Evolutionary conservation across 2,113 vertebrate species (phyloP).

Genomic region (Phalacrocorax carbo): DNA sequence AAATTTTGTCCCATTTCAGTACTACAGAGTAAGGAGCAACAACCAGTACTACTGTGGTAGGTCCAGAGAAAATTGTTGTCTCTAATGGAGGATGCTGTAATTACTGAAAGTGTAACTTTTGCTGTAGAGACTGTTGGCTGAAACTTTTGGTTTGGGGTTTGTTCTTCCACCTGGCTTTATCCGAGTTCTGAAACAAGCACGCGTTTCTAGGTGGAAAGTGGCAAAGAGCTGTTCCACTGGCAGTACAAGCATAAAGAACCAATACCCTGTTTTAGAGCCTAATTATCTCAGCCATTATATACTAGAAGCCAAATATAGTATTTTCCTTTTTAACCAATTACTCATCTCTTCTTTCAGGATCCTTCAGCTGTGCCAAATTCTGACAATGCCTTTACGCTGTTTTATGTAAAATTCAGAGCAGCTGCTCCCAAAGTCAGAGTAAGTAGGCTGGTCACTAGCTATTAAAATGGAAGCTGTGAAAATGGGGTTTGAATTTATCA

Average conservation of each 20-base stretch:
- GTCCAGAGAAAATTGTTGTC: not conserved
- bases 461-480: not conserved
- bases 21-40: not conserved
- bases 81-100: not conserved
- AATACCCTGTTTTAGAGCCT: not conserved
- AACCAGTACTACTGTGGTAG: not conserved
- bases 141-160: not conserved
- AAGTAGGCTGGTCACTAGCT: conserved; percentile 61
- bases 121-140: not conserved
- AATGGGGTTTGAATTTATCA: not conserved
- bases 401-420: conserved; percentile 96
- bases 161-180: not conserved
- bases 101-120: not conserved
- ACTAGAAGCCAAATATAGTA: not conserved
- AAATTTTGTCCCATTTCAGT: not conserved
- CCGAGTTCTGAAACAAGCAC: not conserved
- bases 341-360: conserved; percentile 77
- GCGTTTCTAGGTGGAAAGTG: not conserved
- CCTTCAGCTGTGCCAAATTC: conserved; percentile 84
- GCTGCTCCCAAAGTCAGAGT: conserved; percentile 97
- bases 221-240: not conserved
- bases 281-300: not conserved
- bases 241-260: not conserved
- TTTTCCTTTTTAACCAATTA: conserved; percentile 19
- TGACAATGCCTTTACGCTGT: conserved; percentile 96